Base-by-base conservation (phyloP, 2,797 vertebrate species). In the Aphelocoma californica region DNA sequence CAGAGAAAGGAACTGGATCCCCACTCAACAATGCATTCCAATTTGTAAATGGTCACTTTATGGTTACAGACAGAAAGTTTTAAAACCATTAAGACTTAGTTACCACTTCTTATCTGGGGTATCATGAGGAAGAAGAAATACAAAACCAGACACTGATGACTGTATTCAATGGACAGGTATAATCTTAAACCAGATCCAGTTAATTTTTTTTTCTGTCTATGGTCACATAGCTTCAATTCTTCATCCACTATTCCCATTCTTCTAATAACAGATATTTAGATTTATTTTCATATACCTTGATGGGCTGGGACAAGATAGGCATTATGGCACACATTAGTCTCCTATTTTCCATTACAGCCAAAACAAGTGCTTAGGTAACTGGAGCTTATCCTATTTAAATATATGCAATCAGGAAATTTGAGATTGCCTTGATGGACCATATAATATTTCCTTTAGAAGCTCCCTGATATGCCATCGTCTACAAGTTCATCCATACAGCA, bases 401-500 rank as follows among this genome's bases (percentile, higher is more conserved):
- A 97, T 97, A 97, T 98, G 97, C 97, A 97, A 96, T 97, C 97
- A 96, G 97, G 97, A 97, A 98, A 98, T 97, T 97, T 97, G 97
- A 98, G 97, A 96, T 95, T 65, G 91, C 83, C 96, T 96, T 97
- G 97, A 97, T 98, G 97, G 98, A 96, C 92, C 95, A 97, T 98
- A 96, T 98, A 98, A 97, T 98, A 98, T 98, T 98, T 98, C 98
- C 96, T 93, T 97, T 93, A 97, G 97, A 97, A 97, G 97, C 92
- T 95, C 90, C 88, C 97, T 96, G 97, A 97, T 97, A 97, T 92
- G 94, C 92, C 95, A 92, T 94, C 7, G 86, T 92, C 97, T 98
- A 96, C 96, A 95, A 97, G 96, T 97, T 97, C 97, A 97, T 94
- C 97, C 95, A 97, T 97, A 96, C 83, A 97, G 96, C 95, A 93